Conservation (phyloP, 2,113 vertebrate genomes). For the Paradisaea rubra region DNA sequence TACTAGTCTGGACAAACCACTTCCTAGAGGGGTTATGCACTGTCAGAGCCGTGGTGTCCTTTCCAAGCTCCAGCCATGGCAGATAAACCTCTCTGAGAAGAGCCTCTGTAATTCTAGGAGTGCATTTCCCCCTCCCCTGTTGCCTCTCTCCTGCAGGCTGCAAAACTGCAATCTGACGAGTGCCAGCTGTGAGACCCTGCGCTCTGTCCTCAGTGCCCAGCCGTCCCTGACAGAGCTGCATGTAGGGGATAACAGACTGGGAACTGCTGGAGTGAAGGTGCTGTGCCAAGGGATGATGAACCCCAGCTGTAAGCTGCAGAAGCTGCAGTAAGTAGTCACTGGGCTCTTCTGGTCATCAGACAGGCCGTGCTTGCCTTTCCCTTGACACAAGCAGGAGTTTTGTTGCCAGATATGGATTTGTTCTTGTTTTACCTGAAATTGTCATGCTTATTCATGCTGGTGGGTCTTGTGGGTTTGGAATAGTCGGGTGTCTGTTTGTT, state of each 20-base stretch:
- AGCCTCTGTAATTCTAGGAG: background rate
- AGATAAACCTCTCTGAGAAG: background rate
- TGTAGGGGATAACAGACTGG: slow-evolving; percentile 62
- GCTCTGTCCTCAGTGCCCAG: background rate
- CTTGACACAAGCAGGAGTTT: background rate
- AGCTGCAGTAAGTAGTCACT: slow-evolving; percentile 64
- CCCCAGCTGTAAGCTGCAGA: slow-evolving; percentile 66
- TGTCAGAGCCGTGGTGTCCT: background rate
- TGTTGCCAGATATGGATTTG: background rate
- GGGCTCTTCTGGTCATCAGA: background rate
- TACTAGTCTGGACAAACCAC: background rate
- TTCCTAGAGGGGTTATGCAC: background rate
- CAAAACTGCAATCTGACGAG: slow-evolving; percentile 66
- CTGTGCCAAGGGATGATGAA: slow-evolving; percentile 69
- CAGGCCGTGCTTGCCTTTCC: background rate
- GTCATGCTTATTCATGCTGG: background rate
- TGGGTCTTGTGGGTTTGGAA: background rate
- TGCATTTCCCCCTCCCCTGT: background rate
- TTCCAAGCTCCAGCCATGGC: background rate
- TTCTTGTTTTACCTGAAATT: background rate
- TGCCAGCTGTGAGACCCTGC: slow-evolving; percentile 53
- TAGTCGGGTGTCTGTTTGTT: background rate
- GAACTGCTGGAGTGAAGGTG: slow-evolving; percentile 57
- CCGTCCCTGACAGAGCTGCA: slow-evolving; percentile 56
- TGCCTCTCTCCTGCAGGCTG: slow-evolving; percentile 46